phyloP scores from a whole-genome alignment of 1,140 invertebrate species.

The Spodoptera frugiperda region DNA sequence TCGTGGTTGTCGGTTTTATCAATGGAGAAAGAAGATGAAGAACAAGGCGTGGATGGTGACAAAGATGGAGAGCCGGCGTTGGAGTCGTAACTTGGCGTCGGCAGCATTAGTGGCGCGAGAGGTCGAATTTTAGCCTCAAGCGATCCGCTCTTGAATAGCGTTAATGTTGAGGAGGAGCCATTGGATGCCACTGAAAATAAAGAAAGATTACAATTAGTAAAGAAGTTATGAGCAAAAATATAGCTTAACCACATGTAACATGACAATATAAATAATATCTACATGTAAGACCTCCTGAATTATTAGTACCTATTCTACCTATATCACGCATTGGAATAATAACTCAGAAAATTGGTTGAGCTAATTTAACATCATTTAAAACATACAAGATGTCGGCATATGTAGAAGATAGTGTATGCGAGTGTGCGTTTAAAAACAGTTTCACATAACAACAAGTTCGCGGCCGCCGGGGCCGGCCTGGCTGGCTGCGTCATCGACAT shows the following conservation, averaged over 20 bases:
- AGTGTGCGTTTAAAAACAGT: constrained; percentile 73
- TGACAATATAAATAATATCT: too few relatives aligned
- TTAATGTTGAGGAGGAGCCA: constrained; percentile 52
- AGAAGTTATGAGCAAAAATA: too few relatives aligned
- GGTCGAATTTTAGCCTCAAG: constrained; percentile 52
- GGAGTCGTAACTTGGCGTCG: constrained; percentile 58
- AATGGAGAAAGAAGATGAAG: constrained; percentile 62
- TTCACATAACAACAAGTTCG: constrained; percentile 83
- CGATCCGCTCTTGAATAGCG: constrained; percentile 59
- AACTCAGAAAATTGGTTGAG: background rate
- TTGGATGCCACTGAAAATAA: constrained; percentile 68
- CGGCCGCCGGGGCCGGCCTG: constrained; percentile 65
- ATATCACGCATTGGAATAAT: too few relatives aligned
- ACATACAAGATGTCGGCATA: constrained; percentile 13
- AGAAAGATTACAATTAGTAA: constrained; percentile 40
- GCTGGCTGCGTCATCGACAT: constrained; percentile 81
- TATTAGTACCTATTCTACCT: too few relatives aligned
- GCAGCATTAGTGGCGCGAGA: constrained; percentile 58
- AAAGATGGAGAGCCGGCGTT: constrained; percentile 59
- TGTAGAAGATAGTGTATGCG: constrained; percentile 52
- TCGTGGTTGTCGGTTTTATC: constrained; percentile 79
- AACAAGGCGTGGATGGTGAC: constrained; percentile 61
- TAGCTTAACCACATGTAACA: background rate
- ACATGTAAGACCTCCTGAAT: too few relatives aligned
- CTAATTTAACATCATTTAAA: constrained; percentile 26